Percentiles rank a stretch among this genome's conserved stretches.
phyloP scores from a whole-genome alignment of 2,113 vertebrate genomes.

The Addax nasomaculatus region DNA sequence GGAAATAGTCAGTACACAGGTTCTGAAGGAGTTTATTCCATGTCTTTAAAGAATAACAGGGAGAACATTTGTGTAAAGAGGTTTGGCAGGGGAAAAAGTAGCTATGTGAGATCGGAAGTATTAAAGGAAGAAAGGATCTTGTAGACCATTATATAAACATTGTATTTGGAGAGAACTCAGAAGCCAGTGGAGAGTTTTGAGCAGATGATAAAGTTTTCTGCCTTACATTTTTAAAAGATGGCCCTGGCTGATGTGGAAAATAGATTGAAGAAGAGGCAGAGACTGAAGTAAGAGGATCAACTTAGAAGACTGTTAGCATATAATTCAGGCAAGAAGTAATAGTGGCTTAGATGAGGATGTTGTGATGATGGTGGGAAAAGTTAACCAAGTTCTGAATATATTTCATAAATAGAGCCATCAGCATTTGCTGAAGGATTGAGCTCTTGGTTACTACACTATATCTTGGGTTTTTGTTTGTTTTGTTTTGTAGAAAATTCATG shows the following conservation, averaged over 20 bases:
- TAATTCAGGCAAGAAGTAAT: background rate
- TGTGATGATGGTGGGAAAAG: background rate
- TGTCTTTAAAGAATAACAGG: background rate
- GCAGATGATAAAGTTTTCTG: background rate
- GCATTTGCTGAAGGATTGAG: background rate
- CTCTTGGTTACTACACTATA: background rate
- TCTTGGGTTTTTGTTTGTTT: background rate
- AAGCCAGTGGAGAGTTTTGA: background rate
- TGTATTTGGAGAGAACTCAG: background rate
- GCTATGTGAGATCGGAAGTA: background rate
- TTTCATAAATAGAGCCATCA: slow-evolving; percentile 5
- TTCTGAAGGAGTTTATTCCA: background rate
- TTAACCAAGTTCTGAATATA: background rate
- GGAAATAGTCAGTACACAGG: background rate
- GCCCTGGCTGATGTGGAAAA: background rate
- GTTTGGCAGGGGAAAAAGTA: background rate
- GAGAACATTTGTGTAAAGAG: background rate
- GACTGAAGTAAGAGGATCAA: background rate
- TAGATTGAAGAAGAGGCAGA: background rate
- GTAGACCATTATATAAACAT: background rate
- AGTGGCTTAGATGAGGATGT: background rate
- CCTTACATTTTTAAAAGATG: background rate
- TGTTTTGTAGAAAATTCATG: slow-evolving; percentile 22
- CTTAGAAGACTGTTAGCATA: background rate
- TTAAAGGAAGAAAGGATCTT: background rate